Evolutionary conservation across 2,888 invertebrate genomes (phyloP), one percentile per base, ranked within the genome.

Genomic region (Andrena bucephala): DNA sequence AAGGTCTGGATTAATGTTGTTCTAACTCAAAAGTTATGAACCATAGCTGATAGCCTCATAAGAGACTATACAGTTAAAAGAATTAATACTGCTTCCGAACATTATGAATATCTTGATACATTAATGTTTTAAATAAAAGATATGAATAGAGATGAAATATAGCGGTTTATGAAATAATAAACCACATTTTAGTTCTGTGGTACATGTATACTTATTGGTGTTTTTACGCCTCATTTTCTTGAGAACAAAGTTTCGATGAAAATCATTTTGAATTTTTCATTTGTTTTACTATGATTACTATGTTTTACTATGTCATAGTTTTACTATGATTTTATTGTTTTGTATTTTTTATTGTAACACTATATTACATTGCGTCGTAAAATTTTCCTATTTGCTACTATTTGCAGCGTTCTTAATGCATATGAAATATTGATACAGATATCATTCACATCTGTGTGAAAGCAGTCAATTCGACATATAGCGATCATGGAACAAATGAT

Each of bases 401-500:
- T 42, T 42, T 16, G 4, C 42, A 16, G 42, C 42, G 1, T 5
- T 42, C 42, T 42, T 42, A 42, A 16, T 16, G 16, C 42, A 16
- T 16, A 42, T 16, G 42, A 42, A 42, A 42, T 42, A 42, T 42
- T 42, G 0, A 4, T 16, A 79, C 31, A 85, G 80, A 69, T 70
- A 54, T 84, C 79, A 33, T 75, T 90, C 89, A 85, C 86, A 90
- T 83, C 92, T 93, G 92, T 91, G 79, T 62, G 69, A 76, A 85
- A 83, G 90, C 92, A 91, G 91, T 92, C 90, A 85, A 66, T 78
- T 77, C 76, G 76, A 71, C 36, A 85, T 13, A 54, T 65, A 81
- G 84, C 66, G 89, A 93, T 91, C 91, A 94, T 94, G 94, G 94
- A 94, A 89, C 93, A 92, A 89, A 88, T 94, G 93, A 92, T 94